Evolutionary conservation across 2,888 invertebrate genomes (phyloP).

Genomic region (Ophion ellenae): DNA sequence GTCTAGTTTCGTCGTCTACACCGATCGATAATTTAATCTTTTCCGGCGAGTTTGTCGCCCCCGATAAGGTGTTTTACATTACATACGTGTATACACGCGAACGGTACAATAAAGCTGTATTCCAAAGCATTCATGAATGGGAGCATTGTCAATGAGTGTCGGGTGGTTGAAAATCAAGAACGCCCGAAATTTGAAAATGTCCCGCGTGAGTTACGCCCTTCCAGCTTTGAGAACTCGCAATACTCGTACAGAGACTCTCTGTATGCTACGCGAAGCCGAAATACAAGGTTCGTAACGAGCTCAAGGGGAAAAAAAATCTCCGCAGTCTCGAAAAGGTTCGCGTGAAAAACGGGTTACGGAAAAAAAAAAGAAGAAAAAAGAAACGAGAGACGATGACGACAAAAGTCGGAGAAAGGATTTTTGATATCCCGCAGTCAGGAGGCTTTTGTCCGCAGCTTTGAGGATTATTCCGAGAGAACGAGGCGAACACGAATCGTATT

Average conservation of each 20-base stretch:
- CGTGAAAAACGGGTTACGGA: conserved; percentile 40
- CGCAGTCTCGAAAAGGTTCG: conserved; percentile 25
- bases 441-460: conserved; percentile 62
- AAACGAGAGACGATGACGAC: conserved; percentile 39
- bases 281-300: conserved; percentile 47
- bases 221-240: background rate
- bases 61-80: conserved; percentile 53
- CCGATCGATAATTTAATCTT: conserved; percentile 65
- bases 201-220: conserved; percentile 5
- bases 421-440: conserved; percentile 60
- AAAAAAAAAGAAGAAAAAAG: conserved; percentile 5
- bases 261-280: conserved; percentile 17
- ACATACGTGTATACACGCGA: conserved; percentile 4
- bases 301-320: conserved; percentile 17
- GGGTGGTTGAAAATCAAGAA: background rate
- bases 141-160: conserved; percentile 59
- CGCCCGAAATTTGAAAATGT: background rate
- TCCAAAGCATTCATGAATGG: conserved; percentile 56
- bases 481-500: conserved; percentile 45
- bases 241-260: conserved; percentile 53
- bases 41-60: conserved; percentile 52
- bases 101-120: conserved; percentile 34
- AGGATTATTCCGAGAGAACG: conserved; percentile 60
- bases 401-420: conserved; percentile 49
- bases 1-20: conserved; percentile 8